A percentile compares a stretch with the other conserved stretches of the same genome.
Evolutionary conservation across 2,888 invertebrate species (phyloP).

Genomic region (Agrochola lota): DNA sequence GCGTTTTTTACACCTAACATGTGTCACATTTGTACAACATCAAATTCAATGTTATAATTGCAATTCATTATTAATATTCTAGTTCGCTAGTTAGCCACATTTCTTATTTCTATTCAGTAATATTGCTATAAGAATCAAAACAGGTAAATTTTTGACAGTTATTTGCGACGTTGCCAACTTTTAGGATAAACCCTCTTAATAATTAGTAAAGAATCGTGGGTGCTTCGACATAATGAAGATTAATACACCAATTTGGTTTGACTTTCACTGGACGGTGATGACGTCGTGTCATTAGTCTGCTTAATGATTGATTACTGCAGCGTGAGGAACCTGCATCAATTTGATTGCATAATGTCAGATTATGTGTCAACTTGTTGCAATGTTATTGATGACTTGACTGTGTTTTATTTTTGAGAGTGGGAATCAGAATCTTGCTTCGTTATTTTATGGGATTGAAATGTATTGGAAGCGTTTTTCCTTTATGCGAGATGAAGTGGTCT

Average conservation of each 20-base stretch:
- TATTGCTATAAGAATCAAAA: too few species aligned
- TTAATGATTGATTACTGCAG: conserved; percentile 51
- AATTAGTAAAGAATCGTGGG: conserved; percentile 57
- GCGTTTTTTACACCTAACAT: too few species aligned
- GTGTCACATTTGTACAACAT: too few species aligned
- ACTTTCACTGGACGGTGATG: conserved; percentile 69
- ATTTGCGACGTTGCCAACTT: too few species aligned
- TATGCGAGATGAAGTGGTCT: too few species aligned
- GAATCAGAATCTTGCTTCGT: background rate
- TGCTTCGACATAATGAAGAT: conserved; percentile 70
- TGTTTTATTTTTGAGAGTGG: conserved; percentile 23
- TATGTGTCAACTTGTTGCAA: conserved; percentile 44
- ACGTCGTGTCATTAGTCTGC: conserved; percentile 48
- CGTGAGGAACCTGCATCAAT: conserved; percentile 25
- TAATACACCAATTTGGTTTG: conserved; percentile 68
- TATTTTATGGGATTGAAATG: background rate
- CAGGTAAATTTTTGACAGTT: too few species aligned
- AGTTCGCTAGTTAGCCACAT: too few species aligned
- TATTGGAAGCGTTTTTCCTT: too few species aligned
- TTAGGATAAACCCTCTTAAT: too few species aligned
- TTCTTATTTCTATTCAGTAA: too few species aligned
- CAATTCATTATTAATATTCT: too few species aligned
- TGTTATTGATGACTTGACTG: conserved; percentile 39
- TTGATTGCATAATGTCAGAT: conserved; percentile 39
- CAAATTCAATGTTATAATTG: too few species aligned